These are phyloP conservation scores for Leptatherina wallacei DNA, from an alignment of 2,797 vertebrate species.

Conservation along the genomic window DNA sequence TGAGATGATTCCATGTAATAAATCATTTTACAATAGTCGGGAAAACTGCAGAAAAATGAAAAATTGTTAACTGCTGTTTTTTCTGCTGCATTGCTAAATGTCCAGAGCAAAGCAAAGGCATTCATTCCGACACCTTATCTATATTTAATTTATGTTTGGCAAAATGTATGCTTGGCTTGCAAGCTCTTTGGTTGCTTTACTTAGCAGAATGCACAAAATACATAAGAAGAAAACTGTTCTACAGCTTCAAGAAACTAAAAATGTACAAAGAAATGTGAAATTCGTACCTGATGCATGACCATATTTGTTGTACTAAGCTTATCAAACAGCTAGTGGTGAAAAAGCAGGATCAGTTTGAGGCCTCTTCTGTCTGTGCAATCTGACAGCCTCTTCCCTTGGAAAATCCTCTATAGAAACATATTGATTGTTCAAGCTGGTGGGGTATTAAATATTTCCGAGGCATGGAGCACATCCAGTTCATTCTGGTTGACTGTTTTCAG, in stretches of 20 bases:
- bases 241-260: neutral
- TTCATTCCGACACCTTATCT: neutral
- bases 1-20: neutral
- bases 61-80: neutral
- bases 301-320: slow-evolving; percentile 27
- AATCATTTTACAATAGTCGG: too few species aligned
- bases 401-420: slow-evolving; percentile 45
- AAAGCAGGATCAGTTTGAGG: slow-evolving; percentile 10
- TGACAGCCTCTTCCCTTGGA: slow-evolving; percentile 17
- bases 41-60: too few species aligned
- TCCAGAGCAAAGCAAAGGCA: neutral
- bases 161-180: slow-evolving; percentile 22
- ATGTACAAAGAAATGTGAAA: neutral
- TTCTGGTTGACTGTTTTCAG: slow-evolving; percentile 35
- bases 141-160: slow-evolving; percentile 1
- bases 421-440: slow-evolving; percentile 48
- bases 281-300: neutral
- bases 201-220: neutral
- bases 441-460: slow-evolving; percentile 61
- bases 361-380: slow-evolving; percentile 16
- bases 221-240: neutral
- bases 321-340: slow-evolving; percentile 24
- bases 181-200: slow-evolving; percentile 2
- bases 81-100: neutral
- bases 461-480: slow-evolving; percentile 24